Evolutionary conservation across 1,140 invertebrate species (phyloP).

Genomic region (Megalopta genalis): DNA sequence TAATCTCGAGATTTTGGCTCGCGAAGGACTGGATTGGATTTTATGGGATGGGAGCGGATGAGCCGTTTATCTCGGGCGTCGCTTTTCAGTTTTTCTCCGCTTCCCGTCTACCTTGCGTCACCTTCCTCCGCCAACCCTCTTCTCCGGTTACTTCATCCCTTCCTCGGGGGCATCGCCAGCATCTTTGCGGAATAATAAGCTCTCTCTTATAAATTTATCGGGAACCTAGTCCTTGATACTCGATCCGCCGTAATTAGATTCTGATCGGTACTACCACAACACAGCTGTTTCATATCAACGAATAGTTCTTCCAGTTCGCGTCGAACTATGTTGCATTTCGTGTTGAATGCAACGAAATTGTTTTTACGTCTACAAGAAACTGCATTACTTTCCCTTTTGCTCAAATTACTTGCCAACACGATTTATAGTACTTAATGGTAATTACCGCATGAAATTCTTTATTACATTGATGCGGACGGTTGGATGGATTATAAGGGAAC

Average conservation of each 20-base stretch:
- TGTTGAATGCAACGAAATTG: no score
- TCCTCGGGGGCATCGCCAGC: conserved; percentile 68
- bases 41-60: conserved; percentile 72
- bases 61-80: conserved; percentile 79
- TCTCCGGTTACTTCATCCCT: conserved; percentile 69
- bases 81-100: conserved; percentile 77
- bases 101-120: conserved; percentile 46
- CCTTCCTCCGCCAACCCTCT: conserved; percentile 45
- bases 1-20: conserved; percentile 72
- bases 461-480: no score
- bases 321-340: no score
- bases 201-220: conserved; percentile 80
- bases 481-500: no score
- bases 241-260: not conserved
- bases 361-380: no score
- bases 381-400: no score
- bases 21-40: conserved; percentile 70
- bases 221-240: conserved; percentile 1
- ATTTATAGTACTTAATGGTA: no score
- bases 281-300: no score
- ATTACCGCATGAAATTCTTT: no score
- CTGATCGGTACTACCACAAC: not conserved
- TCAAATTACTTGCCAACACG: no score
- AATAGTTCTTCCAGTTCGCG: no score
- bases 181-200: conserved; percentile 73